Conservation (phyloP, 2,113 vertebrate genomes). For the Acinonyx jubatus region DNA sequence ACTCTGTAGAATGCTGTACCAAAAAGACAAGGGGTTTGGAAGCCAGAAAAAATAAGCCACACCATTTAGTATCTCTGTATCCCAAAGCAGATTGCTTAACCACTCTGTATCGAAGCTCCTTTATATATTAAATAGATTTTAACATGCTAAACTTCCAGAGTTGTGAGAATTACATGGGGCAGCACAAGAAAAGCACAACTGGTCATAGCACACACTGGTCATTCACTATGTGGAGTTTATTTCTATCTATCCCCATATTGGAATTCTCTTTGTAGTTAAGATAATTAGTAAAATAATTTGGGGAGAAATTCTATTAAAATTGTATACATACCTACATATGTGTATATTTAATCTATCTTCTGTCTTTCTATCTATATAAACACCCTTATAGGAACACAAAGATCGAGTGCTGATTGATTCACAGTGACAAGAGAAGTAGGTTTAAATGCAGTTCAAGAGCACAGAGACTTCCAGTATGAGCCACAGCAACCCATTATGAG, state of each 20-base stretch:
- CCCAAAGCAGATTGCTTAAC: not conserved
- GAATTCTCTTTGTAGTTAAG: not conserved
- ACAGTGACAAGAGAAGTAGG: not conserved
- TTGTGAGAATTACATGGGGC: not conserved
- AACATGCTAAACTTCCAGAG: not conserved
- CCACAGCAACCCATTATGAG: not conserved
- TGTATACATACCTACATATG: too few species aligned
- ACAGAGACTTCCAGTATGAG: not conserved
- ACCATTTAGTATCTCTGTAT: not conserved
- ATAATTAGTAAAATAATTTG: not conserved
- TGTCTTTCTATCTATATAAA: too few species aligned
- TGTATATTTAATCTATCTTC: too few species aligned
- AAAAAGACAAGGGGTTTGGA: slow-evolving; percentile 15
- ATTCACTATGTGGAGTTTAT: not conserved
- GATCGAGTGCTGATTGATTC: slow-evolving; percentile 15
- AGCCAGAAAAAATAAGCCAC: slow-evolving; percentile 5
- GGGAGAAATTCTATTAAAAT: not conserved
- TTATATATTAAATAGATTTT: not conserved
- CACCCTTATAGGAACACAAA: not conserved
- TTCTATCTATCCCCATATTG: slow-evolving; percentile 12
- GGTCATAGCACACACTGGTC: not conserved
- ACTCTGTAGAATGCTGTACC: not conserved
- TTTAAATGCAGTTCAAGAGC: not conserved
- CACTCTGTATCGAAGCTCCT: not conserved
- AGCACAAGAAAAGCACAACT: not conserved